Base-by-base conservation (phyloP, 2,888 invertebrate genomes). In the Crossocerus cetratus region DNA sequence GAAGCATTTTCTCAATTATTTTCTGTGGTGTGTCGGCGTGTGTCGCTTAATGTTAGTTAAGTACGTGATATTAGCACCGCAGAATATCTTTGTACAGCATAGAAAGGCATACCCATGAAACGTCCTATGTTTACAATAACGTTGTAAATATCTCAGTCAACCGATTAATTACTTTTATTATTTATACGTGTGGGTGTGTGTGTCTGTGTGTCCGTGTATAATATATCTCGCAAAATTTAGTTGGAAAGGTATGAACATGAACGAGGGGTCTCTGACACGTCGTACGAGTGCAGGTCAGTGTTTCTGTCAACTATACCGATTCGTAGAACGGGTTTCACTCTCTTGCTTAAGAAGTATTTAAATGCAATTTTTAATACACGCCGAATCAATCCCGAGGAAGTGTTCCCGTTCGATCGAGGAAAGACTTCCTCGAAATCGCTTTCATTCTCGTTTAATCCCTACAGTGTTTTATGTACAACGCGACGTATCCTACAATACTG, bases 51-150 rank as follows among this genome's bases (percentile, higher is more conserved):
- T 74, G 72, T 77, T 32, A 32, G 72, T 85, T 86, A 87, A 87
- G 86, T 88, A 88, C 86, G 83, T 83, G 83, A 83, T 86, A 86
- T 83, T 89, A 89, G 88, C 88, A 89, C 89, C 89, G 86, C 86
- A 86, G 82, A 85, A 85, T 84, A 82, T 83, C 74, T 86, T 84
- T 80, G 81, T 80, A 82, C 81, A 82, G 73, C 72, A 69, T 78
- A 81, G 72, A 81, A 78, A 81, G 70, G 79, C 72, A 80, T 78
- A 79, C 54, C 69, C 74, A 78, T 77, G 69, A 77, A 77, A 80
- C 71, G 68, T 68, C 62, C 65, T 67, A 65, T 62, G 69, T 60
- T 49, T 65, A 44, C 56, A 65, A 70, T 74, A 74, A 76, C 59
- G 53, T 70, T 65, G 65, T 64, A 70, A 76, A 68, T 65, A 23